Evolutionary conservation across 2,888 invertebrate genomes (phyloP).

Genomic region (Pheosia gnoma): DNA sequence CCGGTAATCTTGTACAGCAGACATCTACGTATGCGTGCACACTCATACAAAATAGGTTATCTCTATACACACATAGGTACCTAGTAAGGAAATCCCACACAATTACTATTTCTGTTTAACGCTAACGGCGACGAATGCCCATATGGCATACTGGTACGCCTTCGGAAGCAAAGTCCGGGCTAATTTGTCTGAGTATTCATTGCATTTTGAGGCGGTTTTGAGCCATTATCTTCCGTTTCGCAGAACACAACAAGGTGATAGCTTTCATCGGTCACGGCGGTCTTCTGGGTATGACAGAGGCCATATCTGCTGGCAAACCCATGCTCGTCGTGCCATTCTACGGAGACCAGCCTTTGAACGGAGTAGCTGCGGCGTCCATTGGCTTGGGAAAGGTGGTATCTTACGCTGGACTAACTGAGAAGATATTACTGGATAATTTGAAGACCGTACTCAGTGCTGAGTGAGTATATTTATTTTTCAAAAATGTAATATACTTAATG

Average conservation of each 20-base stretch:
- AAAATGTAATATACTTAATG: no score
- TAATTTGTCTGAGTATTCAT: no score
- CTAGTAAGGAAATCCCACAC: no score
- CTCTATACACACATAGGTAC: no score
- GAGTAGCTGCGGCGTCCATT: conserved; percentile 73
- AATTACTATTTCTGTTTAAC: no score
- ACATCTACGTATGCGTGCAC: no score
- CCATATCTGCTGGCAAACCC: conserved; percentile 85
- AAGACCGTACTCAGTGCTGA: conserved; percentile 78
- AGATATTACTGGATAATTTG: conserved; percentile 76
- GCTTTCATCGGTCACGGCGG: conserved; percentile 86
- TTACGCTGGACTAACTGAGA: conserved; percentile 78
- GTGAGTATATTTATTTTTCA: conserved; percentile 62
- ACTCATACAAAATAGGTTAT: no score
- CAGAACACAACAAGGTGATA: conserved; percentile 85
- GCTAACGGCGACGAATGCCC: no score
- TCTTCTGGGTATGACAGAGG: conserved; percentile 85
- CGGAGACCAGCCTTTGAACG: conserved; percentile 85
- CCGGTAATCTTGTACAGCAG: no score
- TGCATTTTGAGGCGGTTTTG: no score
- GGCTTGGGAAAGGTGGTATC: conserved; percentile 81
- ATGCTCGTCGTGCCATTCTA: conserved; percentile 86
- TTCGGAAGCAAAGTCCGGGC: no score
- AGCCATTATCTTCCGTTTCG: conserved; percentile 5
- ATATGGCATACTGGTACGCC: no score